A percentile compares a stretch with the other conserved stretches of the same genome.
Evolutionary conservation across 1,140 invertebrate species (phyloP).

Genomic region (Aphis craccivora): DNA sequence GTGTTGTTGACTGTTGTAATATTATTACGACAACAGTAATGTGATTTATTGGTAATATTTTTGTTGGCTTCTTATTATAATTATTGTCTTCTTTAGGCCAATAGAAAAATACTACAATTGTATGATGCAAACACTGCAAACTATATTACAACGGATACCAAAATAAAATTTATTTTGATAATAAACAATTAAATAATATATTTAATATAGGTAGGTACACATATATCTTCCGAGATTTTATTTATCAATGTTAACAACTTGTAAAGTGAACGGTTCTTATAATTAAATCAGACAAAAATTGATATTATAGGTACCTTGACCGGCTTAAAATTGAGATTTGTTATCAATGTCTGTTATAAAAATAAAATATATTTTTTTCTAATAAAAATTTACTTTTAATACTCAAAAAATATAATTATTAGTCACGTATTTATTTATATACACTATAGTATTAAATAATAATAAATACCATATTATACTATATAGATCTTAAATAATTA

Average conservation of each 20-base stretch:
- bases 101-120: neutral
- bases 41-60: neutral
- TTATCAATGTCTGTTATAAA: neutral
- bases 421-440: neutral
- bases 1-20: neutral
- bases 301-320: slow-evolving; percentile 11
- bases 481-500: neutral
- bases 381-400: neutral
- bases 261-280: slow-evolving; percentile 1
- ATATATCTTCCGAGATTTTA: neutral
- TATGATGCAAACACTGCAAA: neutral
- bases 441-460: neutral
- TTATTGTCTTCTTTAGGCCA: neutral
- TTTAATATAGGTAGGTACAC: neutral
- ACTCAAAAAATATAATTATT: neutral
- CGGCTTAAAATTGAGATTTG: neutral
- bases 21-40: neutral
- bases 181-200: no score
- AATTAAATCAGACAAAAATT: neutral
- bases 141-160: neutral
- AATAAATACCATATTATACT: neutral
- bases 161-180: no score
- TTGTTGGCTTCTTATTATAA: neutral
- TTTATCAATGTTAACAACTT: slow-evolving; percentile 18
- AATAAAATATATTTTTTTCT: neutral